These are phyloP conservation scores for Thamnaconus septentrionalis DNA, from an alignment of 2,113 vertebrate species.

Conservation along the genomic window DNA sequence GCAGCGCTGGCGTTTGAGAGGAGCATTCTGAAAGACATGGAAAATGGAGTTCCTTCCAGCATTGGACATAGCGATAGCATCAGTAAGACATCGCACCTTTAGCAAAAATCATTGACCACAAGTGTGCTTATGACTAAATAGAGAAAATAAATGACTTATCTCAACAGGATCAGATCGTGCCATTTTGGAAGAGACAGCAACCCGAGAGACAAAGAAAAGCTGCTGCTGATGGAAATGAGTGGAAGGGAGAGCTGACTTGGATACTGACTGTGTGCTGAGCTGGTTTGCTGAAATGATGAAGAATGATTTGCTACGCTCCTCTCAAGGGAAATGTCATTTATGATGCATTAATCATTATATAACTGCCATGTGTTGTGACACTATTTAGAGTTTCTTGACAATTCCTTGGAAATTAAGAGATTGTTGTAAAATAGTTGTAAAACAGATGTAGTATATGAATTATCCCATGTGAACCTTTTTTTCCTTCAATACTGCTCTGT, in stretches of 20 bases:
- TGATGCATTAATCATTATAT: not conserved
- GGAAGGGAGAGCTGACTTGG: not conserved
- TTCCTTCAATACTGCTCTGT: no score
- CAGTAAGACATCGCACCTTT: constrained; percentile 37
- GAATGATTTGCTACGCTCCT: not conserved
- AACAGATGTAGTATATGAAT: no score
- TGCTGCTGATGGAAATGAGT: constrained; percentile 59
- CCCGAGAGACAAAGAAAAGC: constrained; percentile 32
- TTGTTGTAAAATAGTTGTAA: no score
- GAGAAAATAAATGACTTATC: not conserved
- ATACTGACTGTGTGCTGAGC: not conserved
- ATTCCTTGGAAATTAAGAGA: no score
- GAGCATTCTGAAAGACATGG: constrained; percentile 67
- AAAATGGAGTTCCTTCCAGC: constrained; percentile 46
- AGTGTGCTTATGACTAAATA: not conserved
- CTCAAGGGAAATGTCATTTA: constrained; percentile 16
- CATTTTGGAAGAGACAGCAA: constrained; percentile 16
- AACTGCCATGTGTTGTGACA: constrained; percentile 13
- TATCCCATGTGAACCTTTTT: no score
- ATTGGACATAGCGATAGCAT: constrained; percentile 57
- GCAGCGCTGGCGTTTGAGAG: not conserved
- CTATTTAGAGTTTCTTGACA: not conserved
- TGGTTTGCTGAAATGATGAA: not conserved
- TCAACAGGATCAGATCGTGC: constrained; percentile 40
- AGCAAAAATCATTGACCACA: not conserved